Evolutionary conservation across 2,113 vertebrate species (phyloP), one percentile per base, ranked within the genome.

Genomic region (Danionella cerebrum): DNA sequence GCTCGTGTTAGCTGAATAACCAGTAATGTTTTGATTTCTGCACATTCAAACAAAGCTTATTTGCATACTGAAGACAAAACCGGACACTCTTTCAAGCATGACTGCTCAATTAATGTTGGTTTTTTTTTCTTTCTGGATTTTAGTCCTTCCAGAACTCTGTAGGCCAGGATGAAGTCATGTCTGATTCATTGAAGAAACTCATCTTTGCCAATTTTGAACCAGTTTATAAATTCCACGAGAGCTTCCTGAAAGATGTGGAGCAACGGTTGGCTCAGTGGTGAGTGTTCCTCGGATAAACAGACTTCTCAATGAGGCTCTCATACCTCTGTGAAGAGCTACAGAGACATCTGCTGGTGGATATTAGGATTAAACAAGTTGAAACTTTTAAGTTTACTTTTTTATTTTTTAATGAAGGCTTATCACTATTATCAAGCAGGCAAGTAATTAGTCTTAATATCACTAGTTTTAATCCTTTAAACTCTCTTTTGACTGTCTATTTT

Each of bases 211-310:
- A 87, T 85, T 97, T 95, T 1, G 89, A 96, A 53, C 94, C 93
- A n/a, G 84, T 98, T 81, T 82, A 93, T 88, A 93, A 88, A 76
- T 97, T 97, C 71, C 95, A 98, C 59, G 87, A 90, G 66, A 89
- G 81, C 51, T 97, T 98, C 85, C 88, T 98, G 73, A 94, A 93
- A 78, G 95, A 97, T 78, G 89, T 91, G 79, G 95, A 97, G 80
- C 93, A 95, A 70, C 88, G 95, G 31, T 90, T 98, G 67, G 91
- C 90, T 5, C 81, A 94, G 48, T 97, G 95, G 95, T 98, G 79
- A 89, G 93, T 75, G 36, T 31, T n/a, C 22, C 12, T n/a, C n/a
- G n/a, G n/a, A n/a, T n/a, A 31, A 8, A 44, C 4, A 38, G 6
- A 35, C 11, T 21, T 71, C 79, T 52, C 14, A 44, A 21, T 63